Evolutionary conservation across 2,797 vertebrate species (phyloP).

Genomic region (Micropoecilia bifurca): DNA sequence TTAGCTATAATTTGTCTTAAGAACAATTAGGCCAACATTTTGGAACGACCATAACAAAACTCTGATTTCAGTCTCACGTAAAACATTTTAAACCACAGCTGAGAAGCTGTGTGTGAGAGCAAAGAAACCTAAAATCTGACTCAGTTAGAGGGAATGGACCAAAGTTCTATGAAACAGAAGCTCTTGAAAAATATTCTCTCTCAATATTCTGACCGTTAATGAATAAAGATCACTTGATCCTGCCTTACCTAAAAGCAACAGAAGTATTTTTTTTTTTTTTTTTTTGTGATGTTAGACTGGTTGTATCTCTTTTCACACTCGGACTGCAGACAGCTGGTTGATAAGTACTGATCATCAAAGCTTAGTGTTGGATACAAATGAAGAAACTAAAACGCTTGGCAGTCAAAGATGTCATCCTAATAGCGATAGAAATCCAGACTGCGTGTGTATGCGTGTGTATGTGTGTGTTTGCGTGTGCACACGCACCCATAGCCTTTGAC

Average conservation of each 20-base stretch:
- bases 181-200: background rate
- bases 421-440: background rate
- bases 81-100: background rate
- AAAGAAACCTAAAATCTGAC: background rate
- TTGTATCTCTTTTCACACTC: background rate
- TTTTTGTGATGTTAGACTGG: background rate
- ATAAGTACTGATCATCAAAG: background rate
- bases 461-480: slow-evolving; percentile 30
- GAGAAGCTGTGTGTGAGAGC: background rate
- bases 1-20: background rate
- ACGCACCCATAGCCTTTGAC: slow-evolving; percentile 84
- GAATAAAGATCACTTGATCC: background rate
- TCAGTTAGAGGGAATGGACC: background rate
- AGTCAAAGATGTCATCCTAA: background rate
- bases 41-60: background rate
- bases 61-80: background rate
- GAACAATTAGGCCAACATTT: background rate
- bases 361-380: background rate
- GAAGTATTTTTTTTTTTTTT: background rate
- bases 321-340: background rate
- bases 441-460: slow-evolving; percentile 8
- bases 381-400: background rate
- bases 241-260: background rate
- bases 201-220: background rate
- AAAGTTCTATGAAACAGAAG: background rate